Conservation (phyloP, 1,140 invertebrate genomes). For the Drosophila ananassae region DNA sequence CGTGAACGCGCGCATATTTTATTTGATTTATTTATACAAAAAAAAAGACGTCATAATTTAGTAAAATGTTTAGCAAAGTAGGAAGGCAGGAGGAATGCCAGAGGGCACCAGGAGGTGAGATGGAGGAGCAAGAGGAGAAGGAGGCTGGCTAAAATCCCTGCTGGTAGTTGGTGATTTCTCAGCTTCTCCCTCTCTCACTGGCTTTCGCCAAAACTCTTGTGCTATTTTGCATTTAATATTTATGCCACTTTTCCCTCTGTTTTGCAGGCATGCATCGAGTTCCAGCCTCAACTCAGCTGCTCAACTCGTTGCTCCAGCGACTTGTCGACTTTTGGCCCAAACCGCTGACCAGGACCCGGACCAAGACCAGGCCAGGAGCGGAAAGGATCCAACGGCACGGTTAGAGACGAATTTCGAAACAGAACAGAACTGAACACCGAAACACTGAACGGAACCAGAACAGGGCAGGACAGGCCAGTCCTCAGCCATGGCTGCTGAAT, state of each 20-base stretch:
- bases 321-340: conserved; percentile 72
- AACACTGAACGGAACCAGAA: not conserved
- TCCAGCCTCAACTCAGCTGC: conserved; percentile 62
- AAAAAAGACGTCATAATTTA: conserved; percentile 62
- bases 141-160: conserved; percentile 24
- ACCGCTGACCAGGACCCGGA: conserved; percentile 63
- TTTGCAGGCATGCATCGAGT: conserved; percentile 68
- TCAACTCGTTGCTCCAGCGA: conserved; percentile 63
- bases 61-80: conserved; percentile 54
- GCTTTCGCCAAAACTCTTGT: conserved; percentile 23
- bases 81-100: conserved; percentile 8
- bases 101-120: not conserved
- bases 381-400: conserved; percentile 3
- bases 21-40: conserved; percentile 76
- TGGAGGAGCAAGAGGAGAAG: too few relatives aligned
- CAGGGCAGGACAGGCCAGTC: conserved; percentile 41
- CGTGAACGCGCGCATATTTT: conserved; percentile 78
- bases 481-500: conserved; percentile 67
- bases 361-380: conserved; percentile 22
- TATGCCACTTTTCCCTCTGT: conserved; percentile 56
- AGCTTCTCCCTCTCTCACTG: conserved; percentile 9
- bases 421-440: conserved; percentile 16
- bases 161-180: conserved; percentile 62
- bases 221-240: conserved; percentile 81
- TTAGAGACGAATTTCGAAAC: conserved; percentile 15